These are phyloP conservation scores for Corythucha ciliata DNA, from an alignment of 2,888 invertebrate genomes.

Conservation along the genomic window DNA sequence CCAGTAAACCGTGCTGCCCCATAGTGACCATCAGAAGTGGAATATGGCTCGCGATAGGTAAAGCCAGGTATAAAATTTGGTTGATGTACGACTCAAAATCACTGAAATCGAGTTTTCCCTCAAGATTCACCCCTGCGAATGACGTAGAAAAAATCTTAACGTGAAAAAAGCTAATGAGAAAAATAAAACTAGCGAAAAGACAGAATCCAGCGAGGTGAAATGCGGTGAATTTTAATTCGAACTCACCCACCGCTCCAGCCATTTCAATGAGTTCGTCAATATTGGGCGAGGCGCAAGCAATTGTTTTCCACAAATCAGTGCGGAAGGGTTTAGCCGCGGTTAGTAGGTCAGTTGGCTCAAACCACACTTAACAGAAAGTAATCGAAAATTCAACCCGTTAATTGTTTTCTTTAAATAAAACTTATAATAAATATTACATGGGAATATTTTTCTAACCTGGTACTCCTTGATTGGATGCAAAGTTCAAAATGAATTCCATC, in stretches of 20 bases:
- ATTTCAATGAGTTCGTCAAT: slow-evolving; percentile 63
- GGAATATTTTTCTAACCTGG: slow-evolving; percentile 51
- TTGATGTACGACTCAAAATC: slow-evolving; percentile 16
- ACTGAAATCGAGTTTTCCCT: slow-evolving; percentile 15
- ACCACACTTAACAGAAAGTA: slow-evolving; percentile 57
- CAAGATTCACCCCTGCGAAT: slow-evolving; percentile 15
- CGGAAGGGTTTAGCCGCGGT: slow-evolving; percentile 64
- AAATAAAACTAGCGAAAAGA: no score
- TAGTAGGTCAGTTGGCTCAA: slow-evolving; percentile 76
- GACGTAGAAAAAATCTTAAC: no score
- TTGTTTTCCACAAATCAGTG: slow-evolving; percentile 42
- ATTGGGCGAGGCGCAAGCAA: slow-evolving; percentile 69
- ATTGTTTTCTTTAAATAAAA: no score
- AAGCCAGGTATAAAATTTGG: slow-evolving; percentile 21
- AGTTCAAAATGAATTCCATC: slow-evolving; percentile 52
- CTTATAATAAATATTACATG: background rate
- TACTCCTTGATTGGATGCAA: slow-evolving; percentile 52
- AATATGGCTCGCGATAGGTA: slow-evolving; percentile 23
- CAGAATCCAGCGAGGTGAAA: no score
- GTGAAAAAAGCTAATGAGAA: background rate
- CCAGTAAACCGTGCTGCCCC: slow-evolving; percentile 32
- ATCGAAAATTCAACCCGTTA: background rate
- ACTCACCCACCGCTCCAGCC: slow-evolving; percentile 41
- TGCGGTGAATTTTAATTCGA: no score
- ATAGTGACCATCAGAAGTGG: slow-evolving; percentile 34